Evolutionary conservation across 1,140 invertebrate species (phyloP), one percentile per base, ranked within the genome.

Genomic region (Eurosta solidaginis): DNA sequence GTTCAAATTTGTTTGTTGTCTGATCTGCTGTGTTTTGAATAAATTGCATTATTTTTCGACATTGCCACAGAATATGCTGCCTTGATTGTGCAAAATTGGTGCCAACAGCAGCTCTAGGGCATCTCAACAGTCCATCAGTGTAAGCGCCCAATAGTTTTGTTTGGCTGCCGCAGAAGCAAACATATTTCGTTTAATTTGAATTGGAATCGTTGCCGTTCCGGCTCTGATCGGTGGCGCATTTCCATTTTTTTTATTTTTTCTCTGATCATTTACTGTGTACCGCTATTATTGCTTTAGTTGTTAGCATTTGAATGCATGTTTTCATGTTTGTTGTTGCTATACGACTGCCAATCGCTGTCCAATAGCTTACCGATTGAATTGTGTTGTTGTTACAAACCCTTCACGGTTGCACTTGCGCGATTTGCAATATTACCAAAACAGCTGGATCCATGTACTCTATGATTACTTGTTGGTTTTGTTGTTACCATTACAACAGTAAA

Each of bases 21-120:
- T n/a, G n/a, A n/a, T n/a, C n/a, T n/a, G n/a, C n/a, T 33, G 54
- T 33, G 54, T 59, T 17, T 36, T 17, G 50, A 20, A 33, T 27
- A 9, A 14, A 59, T 59, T 59, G 29, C 54, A n/a, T n/a, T n/a
- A n/a, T n/a, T n/a, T n/a, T n/a, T 68, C 40, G 14, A 9, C 40
- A 68, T 14, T 10, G 59, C 33, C 33, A 17, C 12, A 12, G 14
- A n/a, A 3, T 47, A 12, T 47, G 45, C 45, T 68, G 59, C 54
- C 54, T n/a, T 59, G 27, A n/a, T 33, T 9, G n/a, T n/a, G n/a
- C n/a, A n/a, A 10, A n/a, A 40, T 29, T 68, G 33, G 59, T 68
- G 59, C 33, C 59, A 68, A 68, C 59, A 68, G 59, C 59, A 68
- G 59, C n/a, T 20, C 33, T 20, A 68, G 59, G 59, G 59, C 59